These are phyloP conservation scores for Sternotherus odoratus DNA, from an alignment of 2,797 vertebrate species.

Conservation along the genomic window DNA sequence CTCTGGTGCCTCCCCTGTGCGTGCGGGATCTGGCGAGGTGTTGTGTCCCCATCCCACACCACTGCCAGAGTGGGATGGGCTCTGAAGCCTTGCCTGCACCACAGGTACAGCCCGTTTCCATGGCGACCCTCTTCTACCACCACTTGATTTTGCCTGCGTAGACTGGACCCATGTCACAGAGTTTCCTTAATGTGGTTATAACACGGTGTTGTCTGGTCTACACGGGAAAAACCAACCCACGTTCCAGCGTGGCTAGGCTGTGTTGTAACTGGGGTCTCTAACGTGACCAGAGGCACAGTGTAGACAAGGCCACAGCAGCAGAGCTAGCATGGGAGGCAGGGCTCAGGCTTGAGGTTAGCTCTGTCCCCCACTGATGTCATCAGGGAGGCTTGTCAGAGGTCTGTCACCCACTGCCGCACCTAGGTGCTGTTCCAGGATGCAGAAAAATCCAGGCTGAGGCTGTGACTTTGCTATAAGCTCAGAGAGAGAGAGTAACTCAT, in stretches of 20 bases:
- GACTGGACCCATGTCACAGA: background rate
- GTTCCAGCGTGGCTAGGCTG: background rate
- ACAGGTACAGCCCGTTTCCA: background rate
- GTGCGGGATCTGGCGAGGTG: background rate
- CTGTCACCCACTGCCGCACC: background rate
- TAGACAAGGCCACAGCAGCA: background rate
- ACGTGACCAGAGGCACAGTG: too few relatives aligned
- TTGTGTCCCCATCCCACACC: background rate
- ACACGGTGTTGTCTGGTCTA: background rate
- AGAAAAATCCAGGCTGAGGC: background rate
- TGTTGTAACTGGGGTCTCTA: background rate
- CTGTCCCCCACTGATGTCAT: background rate
- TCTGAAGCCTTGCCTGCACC: background rate
- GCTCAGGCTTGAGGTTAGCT: background rate
- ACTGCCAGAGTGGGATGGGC: background rate
- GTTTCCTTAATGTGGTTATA: background rate
- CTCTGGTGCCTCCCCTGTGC: background rate
- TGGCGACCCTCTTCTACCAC: background rate
- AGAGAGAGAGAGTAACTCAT: background rate
- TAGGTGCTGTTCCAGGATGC: rapidly evolving
- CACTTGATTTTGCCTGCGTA: background rate
- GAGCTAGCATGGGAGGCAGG: background rate
- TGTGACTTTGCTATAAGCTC: background rate
- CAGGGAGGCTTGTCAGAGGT: background rate
- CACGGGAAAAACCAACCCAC: background rate